Conservation (phyloP, 2,113 vertebrate species). For the Bombycilla garrulus region DNA sequence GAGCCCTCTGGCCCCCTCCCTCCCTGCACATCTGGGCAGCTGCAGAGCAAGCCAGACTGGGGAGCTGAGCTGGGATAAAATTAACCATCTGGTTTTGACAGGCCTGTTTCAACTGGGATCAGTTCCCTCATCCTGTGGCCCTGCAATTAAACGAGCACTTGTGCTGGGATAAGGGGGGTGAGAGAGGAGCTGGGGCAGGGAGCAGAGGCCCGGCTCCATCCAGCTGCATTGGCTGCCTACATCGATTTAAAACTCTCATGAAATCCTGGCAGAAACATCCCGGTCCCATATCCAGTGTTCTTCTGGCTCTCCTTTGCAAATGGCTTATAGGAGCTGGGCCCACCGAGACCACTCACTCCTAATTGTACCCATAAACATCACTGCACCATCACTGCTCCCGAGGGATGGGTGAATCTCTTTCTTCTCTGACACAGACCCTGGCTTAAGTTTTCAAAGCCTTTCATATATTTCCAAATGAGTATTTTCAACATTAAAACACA, state of each 20-base stretch:
- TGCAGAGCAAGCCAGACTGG: not conserved
- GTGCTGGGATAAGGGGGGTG: not conserved
- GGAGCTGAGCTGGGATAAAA: constrained; percentile 22
- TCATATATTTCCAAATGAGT: not conserved
- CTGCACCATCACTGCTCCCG: not conserved
- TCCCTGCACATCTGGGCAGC: not conserved
- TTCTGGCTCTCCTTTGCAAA: not conserved
- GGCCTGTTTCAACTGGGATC: not conserved
- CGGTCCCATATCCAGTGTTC: not conserved
- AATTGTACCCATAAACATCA: not conserved
- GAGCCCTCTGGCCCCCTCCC: not conserved
- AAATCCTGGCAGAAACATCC: not conserved
- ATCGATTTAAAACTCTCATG: not conserved
- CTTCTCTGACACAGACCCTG: not conserved
- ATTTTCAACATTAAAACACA: not conserved
- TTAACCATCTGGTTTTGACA: constrained; percentile 42
- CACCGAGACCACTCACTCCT: not conserved
- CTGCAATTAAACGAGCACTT: not conserved
- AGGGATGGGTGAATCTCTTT: not conserved
- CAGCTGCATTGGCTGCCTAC: not conserved
- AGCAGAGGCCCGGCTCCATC: not conserved
- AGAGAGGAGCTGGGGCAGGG: not conserved
- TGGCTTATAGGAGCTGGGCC: not conserved
- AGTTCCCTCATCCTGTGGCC: not conserved
- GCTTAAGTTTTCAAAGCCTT: not conserved